Evolutionary conservation across 2,113 vertebrate genomes (phyloP), one percentile per base, ranked within the genome.

Genomic region (Zapus hudsonius): DNA sequence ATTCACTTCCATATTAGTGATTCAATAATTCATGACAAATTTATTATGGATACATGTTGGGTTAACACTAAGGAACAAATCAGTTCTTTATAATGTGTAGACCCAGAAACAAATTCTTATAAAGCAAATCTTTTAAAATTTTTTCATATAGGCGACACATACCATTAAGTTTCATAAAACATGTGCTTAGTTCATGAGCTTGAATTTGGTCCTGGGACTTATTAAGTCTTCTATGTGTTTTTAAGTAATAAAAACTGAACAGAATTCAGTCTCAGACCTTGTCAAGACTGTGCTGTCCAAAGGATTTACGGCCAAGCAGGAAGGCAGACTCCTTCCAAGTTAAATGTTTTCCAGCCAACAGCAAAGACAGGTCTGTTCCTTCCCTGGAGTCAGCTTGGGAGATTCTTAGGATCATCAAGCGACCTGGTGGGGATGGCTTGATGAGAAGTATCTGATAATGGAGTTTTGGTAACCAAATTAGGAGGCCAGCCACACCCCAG

Each of bases 171-270:
- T 93, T 63, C 20, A 16, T 57, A 76, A 57, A 19, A 36, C 42
- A 36, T 72, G 63, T 19, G 23, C 88, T 92, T 79, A 63, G 93
- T 81, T 91, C 31, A 31, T 15, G 38, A 91, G 73, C 38, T 75
- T 90, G n/a, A 89, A 78, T 87, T 70, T 70, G 80, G 11, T 73
- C 59, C 42, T 82, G 38, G 42, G 91, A 96, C 91, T 84, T 87
- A 93, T 0, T 64, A 27, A 84, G 12, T n/a, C 25, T 22, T 84
- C 63, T 52, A 87, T 40, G 52, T 42, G 29, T 33, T 87, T 92
- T 89, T 42, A 72, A 87, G 78, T 47, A 78, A 91, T 47, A 70
- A 94, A n/a, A 95, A 78, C 33, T 27, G 38, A 82, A 84, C 59
- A 57, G 75, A 79, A 44, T 1, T 52, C 83, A 61, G 63, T 66